Conservation (phyloP, 2,113 vertebrate species). For the Chitala chitala region DNA sequence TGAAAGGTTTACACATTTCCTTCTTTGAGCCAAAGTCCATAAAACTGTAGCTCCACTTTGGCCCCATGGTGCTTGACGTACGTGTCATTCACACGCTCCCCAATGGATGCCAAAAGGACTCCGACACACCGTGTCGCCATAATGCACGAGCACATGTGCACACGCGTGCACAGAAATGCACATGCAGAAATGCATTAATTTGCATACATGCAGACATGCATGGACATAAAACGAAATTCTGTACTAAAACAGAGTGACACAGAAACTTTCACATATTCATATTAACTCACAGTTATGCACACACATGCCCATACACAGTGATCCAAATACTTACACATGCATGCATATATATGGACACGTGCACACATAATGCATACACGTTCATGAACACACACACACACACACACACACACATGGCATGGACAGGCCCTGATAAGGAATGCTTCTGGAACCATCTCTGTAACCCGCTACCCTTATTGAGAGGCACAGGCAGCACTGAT, state of each 20-base stretch:
- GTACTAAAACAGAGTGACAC: too few relatives aligned
- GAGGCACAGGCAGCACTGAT: conserved; percentile 66
- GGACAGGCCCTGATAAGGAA: conserved; percentile 38
- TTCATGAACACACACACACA: neutral
- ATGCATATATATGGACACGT: neutral
- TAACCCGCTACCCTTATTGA: conserved; percentile 58
- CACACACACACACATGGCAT: conserved; percentile 17
- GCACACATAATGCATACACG: conserved; percentile 8
- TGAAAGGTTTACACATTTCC: conserved; percentile 53
- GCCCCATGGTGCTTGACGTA: too few relatives aligned
- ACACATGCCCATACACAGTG: neutral
- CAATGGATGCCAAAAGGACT: too few relatives aligned
- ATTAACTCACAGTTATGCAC: neutral
- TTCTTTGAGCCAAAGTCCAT: conserved; percentile 50
- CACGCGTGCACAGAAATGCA: conserved; percentile 6
- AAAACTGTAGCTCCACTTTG: conserved; percentile 59
- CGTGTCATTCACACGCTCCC: too few relatives aligned
- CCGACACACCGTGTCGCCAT: neutral
- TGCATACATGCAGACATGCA: too few relatives aligned
- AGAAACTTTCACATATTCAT: too few relatives aligned
- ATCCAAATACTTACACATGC: neutral
- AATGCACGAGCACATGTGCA: neutral
- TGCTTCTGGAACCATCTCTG: conserved; percentile 50
- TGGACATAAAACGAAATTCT: too few relatives aligned
- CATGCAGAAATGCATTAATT: neutral